These are phyloP conservation scores for Aleiodes testaceus DNA, from an alignment of 2,888 invertebrate species.

Conservation along the genomic window DNA sequence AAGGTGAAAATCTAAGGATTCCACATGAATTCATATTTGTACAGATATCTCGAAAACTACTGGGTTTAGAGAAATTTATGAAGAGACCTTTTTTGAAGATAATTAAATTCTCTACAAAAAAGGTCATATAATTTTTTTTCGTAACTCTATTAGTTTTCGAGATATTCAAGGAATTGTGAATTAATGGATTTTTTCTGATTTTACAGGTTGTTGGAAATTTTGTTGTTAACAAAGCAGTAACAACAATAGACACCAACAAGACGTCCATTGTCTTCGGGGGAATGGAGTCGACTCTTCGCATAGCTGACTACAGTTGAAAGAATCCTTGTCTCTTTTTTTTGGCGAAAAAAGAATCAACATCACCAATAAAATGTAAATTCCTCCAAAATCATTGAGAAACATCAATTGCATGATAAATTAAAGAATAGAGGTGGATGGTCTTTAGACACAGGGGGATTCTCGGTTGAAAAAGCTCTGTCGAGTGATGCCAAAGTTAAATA, in stretches of 20 bases:
- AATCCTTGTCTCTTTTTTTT: background rate
- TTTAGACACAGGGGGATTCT: background rate
- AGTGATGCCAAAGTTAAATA: constrained; percentile 74
- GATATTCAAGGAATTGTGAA: background rate
- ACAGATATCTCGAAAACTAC: background rate
- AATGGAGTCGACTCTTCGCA: constrained; percentile 62
- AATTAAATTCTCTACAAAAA: no score
- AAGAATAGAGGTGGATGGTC: constrained; percentile 26
- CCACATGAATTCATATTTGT: background rate
- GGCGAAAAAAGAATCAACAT: no score
- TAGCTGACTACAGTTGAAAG: constrained; percentile 59
- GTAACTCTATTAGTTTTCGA: no score
- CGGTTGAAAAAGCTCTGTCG: constrained; percentile 55
- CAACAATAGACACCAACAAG: constrained; percentile 63
- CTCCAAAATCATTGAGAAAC: background rate
- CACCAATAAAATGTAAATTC: no score
- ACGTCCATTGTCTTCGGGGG: constrained; percentile 65
- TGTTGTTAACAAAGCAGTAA: constrained; percentile 61
- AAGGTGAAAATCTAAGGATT: constrained; percentile 51
- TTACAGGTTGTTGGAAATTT: constrained; percentile 61
- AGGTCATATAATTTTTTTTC: no score
- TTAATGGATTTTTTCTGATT: background rate
- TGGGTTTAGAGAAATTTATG: no score
- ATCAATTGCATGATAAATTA: constrained; percentile 30
- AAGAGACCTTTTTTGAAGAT: no score